Evolutionary conservation across 1,140 invertebrate species (phyloP).

Genomic region (Magallana angulata): DNA sequence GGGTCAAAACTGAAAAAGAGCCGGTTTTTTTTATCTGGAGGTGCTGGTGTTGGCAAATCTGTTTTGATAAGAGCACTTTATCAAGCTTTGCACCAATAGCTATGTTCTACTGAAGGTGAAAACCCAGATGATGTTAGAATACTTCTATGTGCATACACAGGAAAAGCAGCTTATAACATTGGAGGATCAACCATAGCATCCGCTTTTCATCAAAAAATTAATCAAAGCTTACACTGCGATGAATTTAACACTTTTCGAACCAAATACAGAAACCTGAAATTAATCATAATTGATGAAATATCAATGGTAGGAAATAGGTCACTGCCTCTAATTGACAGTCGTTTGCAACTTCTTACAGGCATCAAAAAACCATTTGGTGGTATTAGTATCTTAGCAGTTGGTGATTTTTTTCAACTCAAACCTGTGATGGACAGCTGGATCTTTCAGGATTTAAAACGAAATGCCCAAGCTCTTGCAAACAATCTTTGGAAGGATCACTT

Average conservation of each 20-base stretch:
- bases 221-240: background rate
- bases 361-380: slow-evolving; percentile 40
- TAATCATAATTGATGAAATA: slow-evolving; percentile 36
- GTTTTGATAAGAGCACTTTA: background rate
- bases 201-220: slow-evolving; percentile 30
- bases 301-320: slow-evolving; percentile 22
- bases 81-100: background rate
- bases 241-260: slow-evolving; percentile 39
- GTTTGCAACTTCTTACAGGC: slow-evolving; percentile 37
- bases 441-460: slow-evolving; percentile 43
- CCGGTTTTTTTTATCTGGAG: slow-evolving; percentile 42
- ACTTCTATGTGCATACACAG: slow-evolving; percentile 49
- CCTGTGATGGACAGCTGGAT: slow-evolving; percentile 57
- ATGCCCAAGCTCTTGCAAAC: slow-evolving; percentile 19
- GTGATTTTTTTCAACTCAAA: slow-evolving; percentile 24
- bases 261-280: slow-evolving; percentile 23
- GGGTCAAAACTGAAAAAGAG: slow-evolving; percentile 33
- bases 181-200: slow-evolving; percentile 32
- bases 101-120: slow-evolving; percentile 47
- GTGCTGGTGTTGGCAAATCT: slow-evolving; percentile 53
- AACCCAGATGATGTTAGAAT: slow-evolving; percentile 46
- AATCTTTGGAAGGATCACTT: slow-evolving; percentile 9
- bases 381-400: slow-evolving; percentile 36
- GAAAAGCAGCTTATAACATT: slow-evolving; percentile 54
- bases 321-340: background rate